Conservation (phyloP, 2,888 invertebrate species). For the Nezara viridula region DNA sequence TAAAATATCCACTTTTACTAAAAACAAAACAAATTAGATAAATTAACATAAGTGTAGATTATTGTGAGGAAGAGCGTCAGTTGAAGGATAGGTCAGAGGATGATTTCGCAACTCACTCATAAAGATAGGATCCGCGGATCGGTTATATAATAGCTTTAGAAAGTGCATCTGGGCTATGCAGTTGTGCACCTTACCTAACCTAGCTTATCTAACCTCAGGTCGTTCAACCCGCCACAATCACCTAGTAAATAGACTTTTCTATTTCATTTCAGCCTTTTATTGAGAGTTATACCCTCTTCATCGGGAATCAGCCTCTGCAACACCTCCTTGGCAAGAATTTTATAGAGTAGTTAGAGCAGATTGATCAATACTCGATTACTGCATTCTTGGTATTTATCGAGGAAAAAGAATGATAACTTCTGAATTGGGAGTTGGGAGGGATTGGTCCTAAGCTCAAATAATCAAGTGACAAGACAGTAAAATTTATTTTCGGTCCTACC, state of each 20-base stretch:
- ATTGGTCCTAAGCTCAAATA: too few relatives aligned
- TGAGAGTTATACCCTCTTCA: neutral
- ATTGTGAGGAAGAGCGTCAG: neutral
- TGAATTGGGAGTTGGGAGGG: neutral
- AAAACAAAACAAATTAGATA: neutral
- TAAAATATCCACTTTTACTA: neutral
- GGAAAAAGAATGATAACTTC: neutral
- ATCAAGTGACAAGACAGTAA: too few relatives aligned
- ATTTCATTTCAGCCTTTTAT: slow-evolving; percentile 35
- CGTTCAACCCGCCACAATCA: slow-evolving; percentile 29
- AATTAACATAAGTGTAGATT: neutral
- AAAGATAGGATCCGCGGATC: slow-evolving; percentile 23
- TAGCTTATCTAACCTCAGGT: slow-evolving; percentile 20
- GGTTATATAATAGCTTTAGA: slow-evolving; percentile 43
- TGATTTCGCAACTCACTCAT: slow-evolving; percentile 12
- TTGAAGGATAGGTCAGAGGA: slow-evolving; percentile 35
- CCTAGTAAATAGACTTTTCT: slow-evolving; percentile 32
- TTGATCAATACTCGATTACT: neutral
- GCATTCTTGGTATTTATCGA: neutral
- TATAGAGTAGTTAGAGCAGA: neutral
- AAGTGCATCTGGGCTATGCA: slow-evolving; percentile 49
- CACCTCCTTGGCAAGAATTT: neutral
- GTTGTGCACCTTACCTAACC: slow-evolving; percentile 46
- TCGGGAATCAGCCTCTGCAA: neutral
- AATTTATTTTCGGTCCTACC: too few relatives aligned